A percentile compares a stretch with the other conserved stretches of the same genome.
Conservation (phyloP, 2,113 vertebrate species). For the Montifringilla adamsi region DNA sequence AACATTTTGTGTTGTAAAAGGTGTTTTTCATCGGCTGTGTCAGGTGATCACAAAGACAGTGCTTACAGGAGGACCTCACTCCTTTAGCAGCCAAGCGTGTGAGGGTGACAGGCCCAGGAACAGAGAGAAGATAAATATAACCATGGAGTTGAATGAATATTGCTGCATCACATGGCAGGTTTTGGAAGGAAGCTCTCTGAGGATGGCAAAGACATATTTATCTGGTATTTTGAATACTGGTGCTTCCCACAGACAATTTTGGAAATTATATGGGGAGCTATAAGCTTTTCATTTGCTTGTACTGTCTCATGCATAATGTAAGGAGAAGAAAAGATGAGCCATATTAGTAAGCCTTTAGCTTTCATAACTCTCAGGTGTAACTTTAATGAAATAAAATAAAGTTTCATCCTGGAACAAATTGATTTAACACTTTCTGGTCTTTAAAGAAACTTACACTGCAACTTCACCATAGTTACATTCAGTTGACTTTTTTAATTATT, state of each 20-base stretch:
- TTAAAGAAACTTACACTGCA: background rate
- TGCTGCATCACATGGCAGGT: background rate
- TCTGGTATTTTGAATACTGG: background rate
- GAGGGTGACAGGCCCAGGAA: background rate
- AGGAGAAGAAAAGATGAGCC: background rate
- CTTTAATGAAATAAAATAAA: background rate
- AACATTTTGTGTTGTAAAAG: background rate
- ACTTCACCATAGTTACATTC: background rate
- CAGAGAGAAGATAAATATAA: background rate
- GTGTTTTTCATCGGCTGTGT: background rate
- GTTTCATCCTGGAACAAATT: background rate
- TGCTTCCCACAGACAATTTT: background rate
- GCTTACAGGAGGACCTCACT: background rate
- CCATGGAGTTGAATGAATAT: background rate
- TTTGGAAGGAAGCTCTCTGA: background rate
- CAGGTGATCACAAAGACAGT: background rate
- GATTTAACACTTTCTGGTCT: background rate
- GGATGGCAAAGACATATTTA: background rate
- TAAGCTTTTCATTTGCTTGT: background rate
- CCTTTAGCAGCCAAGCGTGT: background rate
- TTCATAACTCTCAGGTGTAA: background rate
- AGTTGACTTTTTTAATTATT: background rate
- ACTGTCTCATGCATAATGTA: background rate
- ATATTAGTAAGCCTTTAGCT: background rate
- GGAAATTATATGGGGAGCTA: background rate